These are phyloP conservation scores for Heterocephalus glaber DNA, from an alignment of 2,113 vertebrate species.

Conservation along the genomic window DNA sequence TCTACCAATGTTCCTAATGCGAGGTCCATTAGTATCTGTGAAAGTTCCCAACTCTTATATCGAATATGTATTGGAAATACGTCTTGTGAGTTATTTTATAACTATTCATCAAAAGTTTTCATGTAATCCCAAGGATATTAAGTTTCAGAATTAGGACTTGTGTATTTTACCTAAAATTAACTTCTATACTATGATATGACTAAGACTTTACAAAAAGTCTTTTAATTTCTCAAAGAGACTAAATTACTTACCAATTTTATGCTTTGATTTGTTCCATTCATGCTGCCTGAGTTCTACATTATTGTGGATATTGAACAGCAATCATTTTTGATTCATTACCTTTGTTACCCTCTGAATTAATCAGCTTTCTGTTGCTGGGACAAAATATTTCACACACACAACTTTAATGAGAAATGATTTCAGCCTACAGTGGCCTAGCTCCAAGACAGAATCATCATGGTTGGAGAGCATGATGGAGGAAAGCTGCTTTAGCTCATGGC, in stretches of 20 bases:
- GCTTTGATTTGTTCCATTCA: background rate
- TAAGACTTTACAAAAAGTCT: background rate
- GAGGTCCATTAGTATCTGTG: background rate
- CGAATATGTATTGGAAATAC: background rate
- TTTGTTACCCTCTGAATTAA: background rate
- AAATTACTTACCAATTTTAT: background rate
- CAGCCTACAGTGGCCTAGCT: background rate
- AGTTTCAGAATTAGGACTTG: background rate
- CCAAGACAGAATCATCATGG: background rate
- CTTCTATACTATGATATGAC: background rate
- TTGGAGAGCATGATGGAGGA: too few relatives aligned
- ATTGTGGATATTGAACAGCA: background rate
- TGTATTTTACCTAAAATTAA: background rate
- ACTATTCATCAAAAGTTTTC: background rate
- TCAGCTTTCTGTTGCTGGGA: background rate
- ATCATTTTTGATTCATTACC: background rate
- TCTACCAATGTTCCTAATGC: background rate
- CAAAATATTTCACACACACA: background rate
- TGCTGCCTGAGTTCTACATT: background rate
- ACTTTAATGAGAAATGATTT: background rate
- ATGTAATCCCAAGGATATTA: background rate
- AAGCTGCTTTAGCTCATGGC: background rate
- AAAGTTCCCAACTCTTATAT: background rate
- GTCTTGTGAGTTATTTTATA: background rate
- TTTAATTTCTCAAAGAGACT: constrained; percentile 11